A percentile compares a stretch with the other conserved stretches of the same genome.
phyloP scores from a whole-genome alignment of 2,797 vertebrate genomes.

The Furcifer pardalis region DNA sequence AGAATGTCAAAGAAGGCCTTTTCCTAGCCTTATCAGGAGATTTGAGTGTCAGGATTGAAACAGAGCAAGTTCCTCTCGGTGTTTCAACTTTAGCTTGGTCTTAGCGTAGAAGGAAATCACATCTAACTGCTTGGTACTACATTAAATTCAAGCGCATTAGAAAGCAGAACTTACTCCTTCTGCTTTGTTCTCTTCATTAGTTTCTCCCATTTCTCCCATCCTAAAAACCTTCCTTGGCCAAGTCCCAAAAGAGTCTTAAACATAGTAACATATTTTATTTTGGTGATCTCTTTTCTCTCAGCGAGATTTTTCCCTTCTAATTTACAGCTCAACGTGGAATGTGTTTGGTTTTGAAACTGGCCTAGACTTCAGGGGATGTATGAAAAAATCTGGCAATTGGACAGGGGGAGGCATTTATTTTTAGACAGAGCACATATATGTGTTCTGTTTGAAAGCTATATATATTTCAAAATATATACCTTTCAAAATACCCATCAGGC shows the following conservation, averaged over 20 bases:
- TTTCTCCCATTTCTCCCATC: conserved; percentile 77
- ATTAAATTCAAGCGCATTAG: conserved; percentile 65
- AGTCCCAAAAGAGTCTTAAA: conserved; percentile 59
- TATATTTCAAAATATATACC: no score
- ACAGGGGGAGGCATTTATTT: conserved; percentile 28
- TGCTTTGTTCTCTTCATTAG: conserved; percentile 46
- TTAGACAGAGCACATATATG: not conserved
- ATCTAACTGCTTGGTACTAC: conserved; percentile 18
- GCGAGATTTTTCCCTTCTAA: conserved; percentile 67
- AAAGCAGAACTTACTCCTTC: not conserved
- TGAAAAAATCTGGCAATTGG: not conserved
- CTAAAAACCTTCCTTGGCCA: conserved; percentile 76
- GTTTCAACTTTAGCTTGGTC: no score
- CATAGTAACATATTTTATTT: conserved; percentile 74
- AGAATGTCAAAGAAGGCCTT: no score
- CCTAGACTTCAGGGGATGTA: conserved; percentile 27
- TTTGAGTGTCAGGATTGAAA: no score
- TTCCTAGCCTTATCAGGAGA: no score
- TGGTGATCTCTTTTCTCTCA: conserved; percentile 58
- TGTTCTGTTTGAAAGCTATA: no score
- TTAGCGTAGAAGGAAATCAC: no score
- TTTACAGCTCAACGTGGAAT: conserved; percentile 47
- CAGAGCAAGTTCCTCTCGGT: no score
- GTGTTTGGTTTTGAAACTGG: conserved; percentile 60
- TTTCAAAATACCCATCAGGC: conserved; percentile 5